Evolutionary conservation across 2,888 invertebrate genomes (phyloP), one percentile per base, ranked within the genome.

Genomic region (Syrphus vitripennis): DNA sequence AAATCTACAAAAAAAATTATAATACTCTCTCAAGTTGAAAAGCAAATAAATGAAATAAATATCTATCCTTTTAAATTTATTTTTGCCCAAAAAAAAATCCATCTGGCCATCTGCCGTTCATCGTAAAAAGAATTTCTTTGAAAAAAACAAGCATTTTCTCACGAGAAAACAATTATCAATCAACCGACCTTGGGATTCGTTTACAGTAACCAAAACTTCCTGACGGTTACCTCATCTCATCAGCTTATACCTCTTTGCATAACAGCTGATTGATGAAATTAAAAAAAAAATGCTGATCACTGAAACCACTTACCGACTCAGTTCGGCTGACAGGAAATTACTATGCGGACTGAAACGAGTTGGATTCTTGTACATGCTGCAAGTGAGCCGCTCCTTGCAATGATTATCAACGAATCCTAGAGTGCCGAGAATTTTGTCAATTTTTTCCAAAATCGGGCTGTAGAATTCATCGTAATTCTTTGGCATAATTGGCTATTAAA

Each of bases 301-400:
- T 3, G 7, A 50, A 29, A 48, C 53, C 59, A 93, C 95, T 94
- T 92, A 97, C 97, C 97, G 96, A 94, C 97, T 97, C 57, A 97
- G 93, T 91, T 97, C 97, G 50, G 96, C 96, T 19, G 97, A 97
- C 70, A 97, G 94, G 82, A 97, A 94, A 92, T 97, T 97, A 91
- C 97, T 97, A 91, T 97, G 96, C 0, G 97, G 97, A 82, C 97
- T 95, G 89, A 96, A 97, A 89, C 95, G 95, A 87, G 94, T 93
- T 0, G 97, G 97, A 90, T 96, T 96, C 90, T 95, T 96, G 93
- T 97, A 97, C 94, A 97, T 95, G 87, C 96, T 95, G 90, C 97
- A 97, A 2, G 97, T 95, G 0, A 97, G 94, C 81, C 97, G 93
- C 90, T 97, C 97, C 81, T 95, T 94, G 90, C 97, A 97, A 0